A percentile compares a stretch with the other conserved stretches of the same genome.
Conservation (phyloP, 1,140 invertebrate species). For the Brachionus angularis region DNA sequence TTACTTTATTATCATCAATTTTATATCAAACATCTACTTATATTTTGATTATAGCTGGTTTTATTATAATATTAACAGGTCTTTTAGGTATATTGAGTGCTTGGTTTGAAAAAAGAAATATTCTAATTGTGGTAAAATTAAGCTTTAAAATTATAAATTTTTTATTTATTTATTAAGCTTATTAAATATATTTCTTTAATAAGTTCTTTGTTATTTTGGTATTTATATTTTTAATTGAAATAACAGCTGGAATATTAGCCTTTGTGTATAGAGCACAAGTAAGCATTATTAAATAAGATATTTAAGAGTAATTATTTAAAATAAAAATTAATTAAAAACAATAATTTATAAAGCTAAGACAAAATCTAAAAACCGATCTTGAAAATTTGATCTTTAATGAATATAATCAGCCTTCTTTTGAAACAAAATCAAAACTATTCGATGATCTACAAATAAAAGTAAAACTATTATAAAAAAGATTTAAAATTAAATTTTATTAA, state of each 20-base stretch:
- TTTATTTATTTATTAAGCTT: background rate
- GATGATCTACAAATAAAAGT: constrained; percentile 42
- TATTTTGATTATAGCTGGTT: constrained; percentile 15
- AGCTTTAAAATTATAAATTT: background rate
- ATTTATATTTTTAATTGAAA: background rate
- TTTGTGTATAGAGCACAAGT: background rate
- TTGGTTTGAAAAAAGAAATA: constrained; percentile 28
- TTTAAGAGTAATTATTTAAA: background rate
- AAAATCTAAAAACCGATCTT: constrained; percentile 4
- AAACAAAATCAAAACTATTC: constrained; percentile 10
- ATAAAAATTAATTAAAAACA: background rate
- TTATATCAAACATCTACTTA: constrained; percentile 20
- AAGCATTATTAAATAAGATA: background rate
- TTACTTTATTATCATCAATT: background rate
- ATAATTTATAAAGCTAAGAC: background rate
- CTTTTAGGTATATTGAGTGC: constrained; percentile 6
- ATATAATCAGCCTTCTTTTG: constrained; percentile 4
- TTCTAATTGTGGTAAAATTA: constrained; percentile 23
- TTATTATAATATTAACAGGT: constrained; percentile 6
- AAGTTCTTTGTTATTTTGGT: constrained; percentile 14
- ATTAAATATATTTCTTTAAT: background rate
- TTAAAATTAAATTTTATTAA: background rate
- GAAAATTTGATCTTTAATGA: background rate
- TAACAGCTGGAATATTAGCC: constrained; percentile 12
- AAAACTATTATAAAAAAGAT: background rate